A percentile compares a stretch with the other conserved stretches of the same genome.
These are phyloP conservation scores for Luehdorfia chinensis DNA, from an alignment of 1,140 invertebrate genomes.

Conservation along the genomic window DNA sequence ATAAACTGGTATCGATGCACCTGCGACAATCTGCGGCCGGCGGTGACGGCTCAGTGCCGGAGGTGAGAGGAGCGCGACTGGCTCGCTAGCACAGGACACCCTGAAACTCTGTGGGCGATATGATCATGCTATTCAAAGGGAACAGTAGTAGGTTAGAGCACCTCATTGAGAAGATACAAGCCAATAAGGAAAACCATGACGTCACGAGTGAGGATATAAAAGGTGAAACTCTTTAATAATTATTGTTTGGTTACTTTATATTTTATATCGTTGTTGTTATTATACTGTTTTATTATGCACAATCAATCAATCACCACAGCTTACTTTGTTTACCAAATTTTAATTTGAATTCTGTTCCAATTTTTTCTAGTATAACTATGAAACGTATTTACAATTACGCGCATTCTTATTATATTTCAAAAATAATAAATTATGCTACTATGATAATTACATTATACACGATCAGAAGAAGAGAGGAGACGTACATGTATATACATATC, in stretches of 20 bases:
- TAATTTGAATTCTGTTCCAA: too few relatives aligned
- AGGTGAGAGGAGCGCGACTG: slow-evolving; percentile 19
- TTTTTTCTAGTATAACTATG: too few relatives aligned
- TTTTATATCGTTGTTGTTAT: slow-evolving; percentile 12
- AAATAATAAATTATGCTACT: too few relatives aligned
- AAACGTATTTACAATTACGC: too few relatives aligned
- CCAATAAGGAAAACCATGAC: slow-evolving; percentile 82
- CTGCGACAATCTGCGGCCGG: slow-evolving; percentile 47
- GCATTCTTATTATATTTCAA: too few relatives aligned
- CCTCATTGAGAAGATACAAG: slow-evolving; percentile 90
- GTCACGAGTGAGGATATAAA: slow-evolving; percentile 76
- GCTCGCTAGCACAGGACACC: slow-evolving; percentile 18
- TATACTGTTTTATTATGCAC: neutral
- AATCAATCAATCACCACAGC: neutral
- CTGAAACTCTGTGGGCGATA: slow-evolving; percentile 38
- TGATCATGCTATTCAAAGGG: slow-evolving; percentile 87
- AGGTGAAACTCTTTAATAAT: too few relatives aligned
- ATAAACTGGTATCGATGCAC: slow-evolving; percentile 70
- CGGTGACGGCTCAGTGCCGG: slow-evolving; percentile 23
- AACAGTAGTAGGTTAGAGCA: slow-evolving; percentile 88
- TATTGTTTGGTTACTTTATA: too few relatives aligned
- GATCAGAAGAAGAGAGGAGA: too few relatives aligned
- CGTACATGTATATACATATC: too few relatives aligned
- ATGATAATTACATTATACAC: too few relatives aligned
- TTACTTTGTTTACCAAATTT: neutral